A percentile compares a stretch with the other conserved stretches of the same genome.
Evolutionary conservation across 1,140 invertebrate species (phyloP).

Genomic region (Fopius arisanus): DNA sequence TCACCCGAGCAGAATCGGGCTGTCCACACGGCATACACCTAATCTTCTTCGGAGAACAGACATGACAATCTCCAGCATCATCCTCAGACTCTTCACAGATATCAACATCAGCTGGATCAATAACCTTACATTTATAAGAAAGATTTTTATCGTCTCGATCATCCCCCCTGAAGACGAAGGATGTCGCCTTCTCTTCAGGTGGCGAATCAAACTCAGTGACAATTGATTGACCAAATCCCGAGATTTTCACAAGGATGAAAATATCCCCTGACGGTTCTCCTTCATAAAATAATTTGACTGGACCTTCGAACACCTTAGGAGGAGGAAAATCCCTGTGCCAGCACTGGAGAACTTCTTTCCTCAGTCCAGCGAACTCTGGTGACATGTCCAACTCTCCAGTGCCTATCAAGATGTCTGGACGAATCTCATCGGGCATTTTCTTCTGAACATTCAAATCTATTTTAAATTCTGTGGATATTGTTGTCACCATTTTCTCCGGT

Average conservation of each 20-base stretch:
- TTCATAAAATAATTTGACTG: conserved; percentile 43
- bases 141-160: conserved; percentile 26
- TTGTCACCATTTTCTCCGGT: conserved; percentile 24
- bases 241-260: conserved; percentile 47
- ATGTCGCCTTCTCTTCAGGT: background rate
- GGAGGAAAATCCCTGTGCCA: conserved; percentile 39
- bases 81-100: conserved; percentile 28
- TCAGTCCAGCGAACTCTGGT: conserved; percentile 47
- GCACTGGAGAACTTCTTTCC: conserved; percentile 49
- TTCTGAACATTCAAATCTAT: conserved; percentile 48
- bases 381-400: conserved; percentile 49
- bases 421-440: conserved; percentile 44
- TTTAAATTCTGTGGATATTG: conserved; percentile 40
- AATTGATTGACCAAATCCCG: conserved; percentile 48
- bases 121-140: conserved; percentile 44
- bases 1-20: background rate
- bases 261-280: conserved; percentile 34
- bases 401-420: conserved; percentile 48
- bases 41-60: conserved; percentile 28
- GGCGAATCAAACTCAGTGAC: conserved; percentile 53
- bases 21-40: conserved; percentile 11
- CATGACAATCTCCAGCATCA: conserved; percentile 18
- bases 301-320: conserved; percentile 47
- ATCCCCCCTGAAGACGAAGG: conserved; percentile 46
- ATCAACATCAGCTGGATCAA: conserved; percentile 31